Evolutionary conservation across 2,888 invertebrate genomes (phyloP).

Genomic region (Drosophila peninsularis): DNA sequence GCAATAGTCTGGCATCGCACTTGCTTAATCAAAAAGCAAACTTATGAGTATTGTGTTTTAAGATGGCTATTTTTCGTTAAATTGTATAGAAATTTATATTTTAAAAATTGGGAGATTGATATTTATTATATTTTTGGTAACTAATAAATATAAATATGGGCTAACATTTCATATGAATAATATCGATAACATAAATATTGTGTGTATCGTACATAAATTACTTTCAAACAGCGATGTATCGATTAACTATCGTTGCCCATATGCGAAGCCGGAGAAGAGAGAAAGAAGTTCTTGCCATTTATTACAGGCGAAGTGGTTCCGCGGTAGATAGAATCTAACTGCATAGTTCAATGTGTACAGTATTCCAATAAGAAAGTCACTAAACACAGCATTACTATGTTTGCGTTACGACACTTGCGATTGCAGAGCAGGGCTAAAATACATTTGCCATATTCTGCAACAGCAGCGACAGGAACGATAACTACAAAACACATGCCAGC

Average conservation of each 20-base stretch:
- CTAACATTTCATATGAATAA: no score
- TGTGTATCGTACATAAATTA: not conserved
- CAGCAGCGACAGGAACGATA: constrained; percentile 25
- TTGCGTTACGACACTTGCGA: constrained; percentile 62
- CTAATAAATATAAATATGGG: no score
- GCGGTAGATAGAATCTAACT: constrained; percentile 8
- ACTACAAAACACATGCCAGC: constrained; percentile 62
- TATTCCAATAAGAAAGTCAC: constrained; percentile 20
- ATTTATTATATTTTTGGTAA: not conserved
- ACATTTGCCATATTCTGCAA: constrained; percentile 34
- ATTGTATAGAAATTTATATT: not conserved
- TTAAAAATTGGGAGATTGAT: not conserved
- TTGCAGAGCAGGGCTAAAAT: constrained; percentile 31
- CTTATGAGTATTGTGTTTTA: not conserved
- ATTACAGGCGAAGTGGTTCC: constrained; percentile 16
- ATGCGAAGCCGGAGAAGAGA: not conserved
- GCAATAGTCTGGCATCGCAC: not conserved
- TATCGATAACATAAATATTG: constrained; percentile 5
- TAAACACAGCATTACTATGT: constrained; percentile 45
- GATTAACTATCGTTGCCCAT: constrained; percentile 11
- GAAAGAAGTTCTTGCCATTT: constrained; percentile 49
- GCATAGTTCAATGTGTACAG: constrained; percentile 26
- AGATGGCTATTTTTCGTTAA: fast-evolving
- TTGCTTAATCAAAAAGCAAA: not conserved
- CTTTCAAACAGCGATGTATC: constrained; percentile 33